Percentiles rank a stretch among this genome's conserved stretches.
phyloP scores from a whole-genome alignment of 2,113 vertebrate species.

The Phyllostomus discolor region DNA sequence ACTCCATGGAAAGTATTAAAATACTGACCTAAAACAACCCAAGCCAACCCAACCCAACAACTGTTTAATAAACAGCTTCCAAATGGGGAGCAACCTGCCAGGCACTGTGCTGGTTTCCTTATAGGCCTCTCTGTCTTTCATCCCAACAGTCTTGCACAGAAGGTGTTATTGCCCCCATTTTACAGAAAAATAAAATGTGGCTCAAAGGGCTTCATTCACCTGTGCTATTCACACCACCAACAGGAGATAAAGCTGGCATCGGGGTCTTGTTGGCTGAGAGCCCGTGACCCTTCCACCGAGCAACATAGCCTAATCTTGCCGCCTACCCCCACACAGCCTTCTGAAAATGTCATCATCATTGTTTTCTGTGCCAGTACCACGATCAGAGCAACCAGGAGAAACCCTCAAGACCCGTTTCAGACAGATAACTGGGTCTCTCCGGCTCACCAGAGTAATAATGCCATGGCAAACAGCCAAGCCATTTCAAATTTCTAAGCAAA shows the following conservation, averaged over 20 bases:
- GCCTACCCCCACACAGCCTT: not conserved
- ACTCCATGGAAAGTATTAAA: not conserved
- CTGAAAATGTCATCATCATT: not conserved
- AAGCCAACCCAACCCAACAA: not conserved
- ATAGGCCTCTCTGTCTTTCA: not conserved
- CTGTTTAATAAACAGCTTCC: not conserved
- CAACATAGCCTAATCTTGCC: not conserved
- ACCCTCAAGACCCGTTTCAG: not conserved
- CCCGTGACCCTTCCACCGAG: not conserved
- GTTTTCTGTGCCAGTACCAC: not conserved
- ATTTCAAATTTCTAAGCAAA: constrained; percentile 23
- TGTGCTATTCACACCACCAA: not conserved
- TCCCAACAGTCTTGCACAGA: not conserved
- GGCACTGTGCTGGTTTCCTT: not conserved
- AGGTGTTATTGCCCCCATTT: not conserved
- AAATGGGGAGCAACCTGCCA: not conserved
- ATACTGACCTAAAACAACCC: not conserved
- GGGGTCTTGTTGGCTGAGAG: not conserved
- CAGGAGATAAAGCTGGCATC: not conserved
- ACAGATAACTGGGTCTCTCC: not conserved
- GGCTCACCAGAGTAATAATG: not conserved
- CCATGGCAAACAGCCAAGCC: not conserved
- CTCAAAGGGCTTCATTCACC: not conserved
- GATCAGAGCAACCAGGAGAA: not conserved
- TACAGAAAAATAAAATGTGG: not conserved